Conservation (phyloP, 1,140 invertebrate genomes). For the Ceratina japonica region DNA sequence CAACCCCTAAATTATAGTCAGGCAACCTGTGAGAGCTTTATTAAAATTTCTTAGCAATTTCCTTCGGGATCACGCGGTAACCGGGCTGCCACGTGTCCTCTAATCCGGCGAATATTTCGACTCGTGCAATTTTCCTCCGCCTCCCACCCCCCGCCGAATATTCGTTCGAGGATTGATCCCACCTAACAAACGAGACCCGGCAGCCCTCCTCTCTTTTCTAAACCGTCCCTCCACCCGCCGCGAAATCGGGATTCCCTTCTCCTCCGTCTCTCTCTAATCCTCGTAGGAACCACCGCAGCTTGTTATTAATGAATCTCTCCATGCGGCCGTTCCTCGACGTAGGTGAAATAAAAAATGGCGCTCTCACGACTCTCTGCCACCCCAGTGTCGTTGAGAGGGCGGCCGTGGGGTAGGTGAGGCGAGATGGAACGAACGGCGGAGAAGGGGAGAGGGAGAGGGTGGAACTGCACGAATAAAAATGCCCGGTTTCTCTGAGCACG, state of each 20-base stretch:
- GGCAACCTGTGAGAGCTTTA: background rate
- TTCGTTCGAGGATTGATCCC: conserved; percentile 50
- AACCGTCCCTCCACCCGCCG: background rate
- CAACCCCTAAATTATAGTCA: conserved; percentile 1
- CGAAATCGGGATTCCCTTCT: conserved; percentile 5
- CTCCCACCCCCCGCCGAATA: conserved; percentile 22
- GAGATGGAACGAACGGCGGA: conserved; percentile 56
- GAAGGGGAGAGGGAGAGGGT: conserved; percentile 67
- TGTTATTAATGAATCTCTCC: conserved; percentile 72
- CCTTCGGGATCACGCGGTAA: background rate
- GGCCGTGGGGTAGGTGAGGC: conserved; percentile 59
- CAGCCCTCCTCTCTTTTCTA: background rate
- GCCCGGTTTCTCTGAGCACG: conserved; percentile 72
- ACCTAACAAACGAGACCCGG: conserved; percentile 36
- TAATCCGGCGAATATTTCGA: conserved; percentile 48
- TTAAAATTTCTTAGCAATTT: conserved; percentile 53
- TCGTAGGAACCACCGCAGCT: conserved; percentile 64
- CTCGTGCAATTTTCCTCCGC: conserved; percentile 33
- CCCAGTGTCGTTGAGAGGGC: conserved; percentile 67
- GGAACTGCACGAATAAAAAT: conserved; percentile 77
- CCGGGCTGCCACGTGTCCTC: conserved; percentile 43
- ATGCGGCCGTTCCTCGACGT: conserved; percentile 59
- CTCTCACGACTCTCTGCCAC: conserved; percentile 65
- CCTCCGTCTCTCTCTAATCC: conserved; percentile 61
- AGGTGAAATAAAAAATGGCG: conserved; percentile 72